These are phyloP conservation scores for Albula glossodonta DNA, from an alignment of 2,113 vertebrate species.

Conservation along the genomic window DNA sequence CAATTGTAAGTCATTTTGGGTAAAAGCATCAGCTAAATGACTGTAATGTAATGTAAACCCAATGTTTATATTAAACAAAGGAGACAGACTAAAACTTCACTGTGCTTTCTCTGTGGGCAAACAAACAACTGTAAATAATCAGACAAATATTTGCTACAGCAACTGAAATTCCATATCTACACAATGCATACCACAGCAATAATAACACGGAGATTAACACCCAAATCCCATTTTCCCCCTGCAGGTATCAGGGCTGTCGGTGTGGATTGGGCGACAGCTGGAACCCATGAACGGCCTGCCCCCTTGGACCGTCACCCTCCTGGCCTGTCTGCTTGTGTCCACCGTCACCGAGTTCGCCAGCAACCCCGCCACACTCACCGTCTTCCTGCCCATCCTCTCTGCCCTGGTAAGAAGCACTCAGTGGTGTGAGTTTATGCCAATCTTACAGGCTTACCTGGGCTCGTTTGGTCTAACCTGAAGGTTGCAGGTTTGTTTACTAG, in stretches of 20 bases:
- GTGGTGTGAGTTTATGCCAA: not conserved
- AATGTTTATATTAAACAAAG: too few species aligned
- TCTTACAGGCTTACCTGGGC: not conserved
- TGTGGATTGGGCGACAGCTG: constrained; percentile 95
- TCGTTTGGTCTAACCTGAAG: not conserved
- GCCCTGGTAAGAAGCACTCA: constrained; percentile 12
- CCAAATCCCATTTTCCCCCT: not conserved
- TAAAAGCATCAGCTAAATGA: too few species aligned
- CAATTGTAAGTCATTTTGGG: too few species aligned
- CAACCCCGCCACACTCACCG: constrained; percentile 95
- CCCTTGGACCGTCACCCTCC: constrained; percentile 88
- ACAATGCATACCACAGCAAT: not conserved
- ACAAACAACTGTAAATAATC: too few species aligned
- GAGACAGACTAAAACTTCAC: too few species aligned
- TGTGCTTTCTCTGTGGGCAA: not conserved
- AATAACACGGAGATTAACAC: not conserved
- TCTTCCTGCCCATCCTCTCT: constrained; percentile 94
- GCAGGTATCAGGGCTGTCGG: constrained; percentile 87
- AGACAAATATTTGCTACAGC: too few species aligned
- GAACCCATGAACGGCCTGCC: constrained; percentile 91
- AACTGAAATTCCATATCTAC: not conserved
- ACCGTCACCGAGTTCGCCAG: constrained; percentile 95
- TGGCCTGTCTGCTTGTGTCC: constrained; percentile 93
- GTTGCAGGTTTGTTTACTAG: not conserved
- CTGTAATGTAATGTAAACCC: too few species aligned